Percentiles rank a stretch among this genome's conserved stretches.
These are phyloP conservation scores for Steatocranus sp. DNA, from an alignment of 2,797 vertebrate species.

Conservation along the genomic window DNA sequence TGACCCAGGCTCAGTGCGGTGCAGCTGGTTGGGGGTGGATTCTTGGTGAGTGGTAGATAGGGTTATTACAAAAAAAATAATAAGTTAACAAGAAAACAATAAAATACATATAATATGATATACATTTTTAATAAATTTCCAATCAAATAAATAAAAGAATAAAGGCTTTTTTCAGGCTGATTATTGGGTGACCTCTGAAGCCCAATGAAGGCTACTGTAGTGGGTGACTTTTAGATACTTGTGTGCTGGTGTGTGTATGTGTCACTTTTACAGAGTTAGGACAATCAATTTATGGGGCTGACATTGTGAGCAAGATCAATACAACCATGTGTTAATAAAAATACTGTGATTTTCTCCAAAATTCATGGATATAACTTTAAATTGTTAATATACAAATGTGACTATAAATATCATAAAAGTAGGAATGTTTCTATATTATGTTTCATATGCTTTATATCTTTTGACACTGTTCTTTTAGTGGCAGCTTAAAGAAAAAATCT, in stretches of 20 bases:
- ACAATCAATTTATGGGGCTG: not conserved
- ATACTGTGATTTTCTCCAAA: not conserved
- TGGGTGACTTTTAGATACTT: not conserved
- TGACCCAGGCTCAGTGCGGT: not conserved
- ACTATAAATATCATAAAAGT: not conserved
- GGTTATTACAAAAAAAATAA: not conserved
- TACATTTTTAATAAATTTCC: not conserved
- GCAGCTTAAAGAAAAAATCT: slow-evolving; percentile 62
- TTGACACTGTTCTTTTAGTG: slow-evolving; percentile 4
- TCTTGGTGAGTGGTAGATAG: not conserved
- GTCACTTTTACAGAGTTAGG: not conserved
- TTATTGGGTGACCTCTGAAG: not conserved
- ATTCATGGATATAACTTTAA: not conserved
- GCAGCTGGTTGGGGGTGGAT: not conserved
- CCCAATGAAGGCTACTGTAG: not conserved
- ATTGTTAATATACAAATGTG: not conserved
- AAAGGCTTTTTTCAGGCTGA: not conserved
- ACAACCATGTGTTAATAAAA: not conserved
- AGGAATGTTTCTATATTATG: not conserved
- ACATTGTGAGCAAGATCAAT: not conserved
- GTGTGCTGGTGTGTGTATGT: not conserved
- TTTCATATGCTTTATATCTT: not conserved
- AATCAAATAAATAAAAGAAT: not conserved
- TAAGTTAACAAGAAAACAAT: not conserved
- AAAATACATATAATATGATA: not conserved